These are phyloP conservation scores for Danionella dracula DNA, from an alignment of 2,797 vertebrate species.

Conservation along the genomic window DNA sequence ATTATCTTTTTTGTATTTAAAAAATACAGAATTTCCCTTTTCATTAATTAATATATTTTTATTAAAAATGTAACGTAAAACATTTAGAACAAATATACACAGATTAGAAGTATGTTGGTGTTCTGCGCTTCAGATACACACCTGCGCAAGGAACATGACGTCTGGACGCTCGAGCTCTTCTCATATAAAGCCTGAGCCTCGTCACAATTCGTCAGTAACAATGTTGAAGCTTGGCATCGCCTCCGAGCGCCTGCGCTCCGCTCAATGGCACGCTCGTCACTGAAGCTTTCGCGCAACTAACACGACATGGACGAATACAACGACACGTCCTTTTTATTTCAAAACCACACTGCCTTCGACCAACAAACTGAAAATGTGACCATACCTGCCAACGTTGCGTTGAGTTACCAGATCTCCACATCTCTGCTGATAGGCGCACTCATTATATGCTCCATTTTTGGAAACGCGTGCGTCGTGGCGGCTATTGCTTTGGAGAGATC, in stretches of 20 bases:
- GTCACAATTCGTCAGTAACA: constrained; percentile 48
- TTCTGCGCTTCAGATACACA: constrained; percentile 28
- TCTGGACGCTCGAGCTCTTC: constrained; percentile 51
- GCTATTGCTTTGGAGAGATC: constrained; percentile 89
- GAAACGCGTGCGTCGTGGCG: constrained; percentile 81
- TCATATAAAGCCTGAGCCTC: constrained; percentile 59
- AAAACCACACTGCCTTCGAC: constrained; percentile 46
- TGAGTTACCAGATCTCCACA: constrained; percentile 76
- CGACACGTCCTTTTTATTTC: constrained; percentile 55
- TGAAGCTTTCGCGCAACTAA: constrained; percentile 28
- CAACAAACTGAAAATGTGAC: constrained; percentile 29
- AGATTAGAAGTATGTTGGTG: no score
- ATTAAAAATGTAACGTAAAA: no score
- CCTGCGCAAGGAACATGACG: constrained; percentile 60
- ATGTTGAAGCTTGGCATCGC: constrained; percentile 25
- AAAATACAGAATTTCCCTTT: no score
- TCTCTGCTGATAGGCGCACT: constrained; percentile 80
- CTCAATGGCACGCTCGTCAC: constrained; percentile 37
- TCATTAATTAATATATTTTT: no score
- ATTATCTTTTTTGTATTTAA: no score
- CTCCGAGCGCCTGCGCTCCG: constrained; percentile 23
- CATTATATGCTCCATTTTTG: constrained; percentile 84
- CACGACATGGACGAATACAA: constrained; percentile 60
- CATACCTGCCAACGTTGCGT: constrained; percentile 50
- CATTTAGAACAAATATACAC: no score